Base-by-base conservation (phyloP, 30 jellyfish, hydroid and myxozoan genomes). In the Sanderia malayensis region DNA sequence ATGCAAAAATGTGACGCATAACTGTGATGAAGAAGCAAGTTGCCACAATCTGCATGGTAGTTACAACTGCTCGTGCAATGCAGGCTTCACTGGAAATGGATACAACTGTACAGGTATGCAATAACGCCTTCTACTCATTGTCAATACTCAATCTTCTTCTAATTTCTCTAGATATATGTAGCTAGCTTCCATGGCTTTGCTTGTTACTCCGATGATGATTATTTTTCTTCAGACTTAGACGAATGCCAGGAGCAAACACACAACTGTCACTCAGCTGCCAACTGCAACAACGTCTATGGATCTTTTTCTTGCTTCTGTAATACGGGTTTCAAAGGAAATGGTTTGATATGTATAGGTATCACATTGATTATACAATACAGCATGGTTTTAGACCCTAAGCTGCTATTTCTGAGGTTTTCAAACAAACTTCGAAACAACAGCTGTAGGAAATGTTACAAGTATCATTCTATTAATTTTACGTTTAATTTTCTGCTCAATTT, bases 11-110 rank as follows among this genome's bases (percentile, higher is more conserved):
- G 87, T 70, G 13, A 26, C 79, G 29, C 80, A 77, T 52, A 49
- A 58, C 31, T 86, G 96, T 57, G 31, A 67, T 46, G 31, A 19
- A 24, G 66, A 34, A 23, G 86, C 95, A 20, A 3, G 2, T 23
- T 88, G 89, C 31, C 2, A 10, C 57, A 77, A 77, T 53, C 22
- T 20, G 31, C 28, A 15, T 10, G 89, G 89, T 10, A 46, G 74
- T 4, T 63, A 77, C 69, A 31, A 17, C 37, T 77, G 89, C 34
- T 25, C 25, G 4, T 77, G 89, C 69, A 65, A 32, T 13, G n/a
- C 28, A 2, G 89, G 89, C 26, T 52, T 63, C 57, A n/a, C 49
- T 45, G 89, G 89, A 9, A 52, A 77, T 31, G 89, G 89, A 7
- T 4, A 44, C 58, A 19, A 19, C 53, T 77, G 89, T 73, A 61